Evolutionary conservation across 2,888 invertebrate species (phyloP), one percentile per base, ranked within the genome.

Genomic region (Sphaerophoria rueppellii): DNA sequence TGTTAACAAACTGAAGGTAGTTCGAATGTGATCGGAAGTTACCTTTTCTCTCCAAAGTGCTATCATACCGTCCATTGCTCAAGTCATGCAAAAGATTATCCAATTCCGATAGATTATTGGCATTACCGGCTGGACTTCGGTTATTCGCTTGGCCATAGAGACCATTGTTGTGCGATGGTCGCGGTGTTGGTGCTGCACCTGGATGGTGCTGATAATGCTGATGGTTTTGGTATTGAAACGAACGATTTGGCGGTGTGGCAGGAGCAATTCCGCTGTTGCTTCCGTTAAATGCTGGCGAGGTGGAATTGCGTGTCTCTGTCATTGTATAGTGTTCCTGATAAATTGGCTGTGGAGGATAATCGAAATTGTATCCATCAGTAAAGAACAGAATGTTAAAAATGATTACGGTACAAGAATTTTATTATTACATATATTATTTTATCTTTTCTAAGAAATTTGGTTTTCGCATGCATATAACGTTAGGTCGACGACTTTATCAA

Each of bases 71-170:
- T 0, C 96, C 96, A 90, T 95, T 96, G 93, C 98, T 98, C 88
- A 99, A 93, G 91, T 98, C 98, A 90, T 98, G 96, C 75, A 99
- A 93, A 70, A 99, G 93, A 14, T 96, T 96, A 91, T 99, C 98
- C 90, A 99, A 92, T 91, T 98, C 98, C 0, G 97, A 96, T 58
- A 98, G 93, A 92, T 98, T 97, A 88, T 95, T 96, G 70, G 91
- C 88, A 86, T 89, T 90, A 63, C 89, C 71, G 61, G 89, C 72
- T 73, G 87, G 12, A 43, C 6, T 43, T 7, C 54, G 58, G 24
- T 80, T 65, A 24, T 75, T 76, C 34, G 86, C 65, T 50, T 67
- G 77, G 12, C 83, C 85, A 65, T 85, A 85, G 6, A 80, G 71
- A 9, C 61, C 67, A 55, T 74, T 71, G 54, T 81, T 77, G 37